A percentile compares a stretch with the other conserved stretches of the same genome.
Conservation (phyloP, 1,140 invertebrate genomes). For the Homarus americanus region DNA sequence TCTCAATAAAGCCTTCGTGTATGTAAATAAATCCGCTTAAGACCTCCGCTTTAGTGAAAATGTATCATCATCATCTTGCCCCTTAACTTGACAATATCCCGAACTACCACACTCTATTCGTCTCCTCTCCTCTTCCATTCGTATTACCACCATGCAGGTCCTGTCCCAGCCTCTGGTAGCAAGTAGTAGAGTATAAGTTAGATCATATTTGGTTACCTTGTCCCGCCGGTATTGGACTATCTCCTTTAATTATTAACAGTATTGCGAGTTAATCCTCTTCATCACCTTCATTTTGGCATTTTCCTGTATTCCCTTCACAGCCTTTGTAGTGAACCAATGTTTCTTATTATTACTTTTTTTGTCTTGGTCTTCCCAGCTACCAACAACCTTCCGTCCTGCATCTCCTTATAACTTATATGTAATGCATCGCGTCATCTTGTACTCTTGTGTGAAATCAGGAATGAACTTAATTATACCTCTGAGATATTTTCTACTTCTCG, state of each 20-base stretch:
- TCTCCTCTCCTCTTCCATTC: not conserved
- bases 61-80: no score
- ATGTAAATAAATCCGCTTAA: not conserved
- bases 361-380: no score
- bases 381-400: no score
- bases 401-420: no score
- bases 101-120: not conserved
- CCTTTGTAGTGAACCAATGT: not conserved
- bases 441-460: no score
- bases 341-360: not conserved
- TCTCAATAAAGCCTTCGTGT: not conserved
- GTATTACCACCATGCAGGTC: not conserved
- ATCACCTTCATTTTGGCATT: not conserved
- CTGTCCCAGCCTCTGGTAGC: no score
- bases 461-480: no score
- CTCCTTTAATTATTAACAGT: not conserved
- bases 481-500: no score
- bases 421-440: no score
- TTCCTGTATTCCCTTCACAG: not conserved
- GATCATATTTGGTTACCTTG: no score
- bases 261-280: not conserved
- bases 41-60: no score
- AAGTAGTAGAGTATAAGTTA: not conserved
- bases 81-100: no score
- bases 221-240: not conserved